Evolutionary conservation across 2,113 vertebrate genomes (phyloP).

Genomic region (Sorex araneus): DNA sequence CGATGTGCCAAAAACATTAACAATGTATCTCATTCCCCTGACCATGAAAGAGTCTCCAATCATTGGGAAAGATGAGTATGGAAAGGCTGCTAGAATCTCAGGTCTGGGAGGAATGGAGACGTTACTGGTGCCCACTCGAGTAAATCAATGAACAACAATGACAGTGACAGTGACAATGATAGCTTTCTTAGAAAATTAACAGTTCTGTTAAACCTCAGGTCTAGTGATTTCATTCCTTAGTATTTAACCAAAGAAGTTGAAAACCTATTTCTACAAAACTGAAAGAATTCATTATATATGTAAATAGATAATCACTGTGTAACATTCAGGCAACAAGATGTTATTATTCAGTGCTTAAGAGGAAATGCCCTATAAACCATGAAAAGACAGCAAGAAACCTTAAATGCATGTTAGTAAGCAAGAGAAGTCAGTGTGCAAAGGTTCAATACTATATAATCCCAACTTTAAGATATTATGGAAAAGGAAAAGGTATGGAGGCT

Average conservation of each 20-base stretch:
- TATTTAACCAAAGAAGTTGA: neutral
- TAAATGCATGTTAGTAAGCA: neutral
- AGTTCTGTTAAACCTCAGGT: neutral
- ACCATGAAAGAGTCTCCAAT: no score
- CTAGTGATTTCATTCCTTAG: neutral
- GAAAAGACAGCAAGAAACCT: neutral
- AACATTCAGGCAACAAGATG: neutral
- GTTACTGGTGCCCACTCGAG: no score
- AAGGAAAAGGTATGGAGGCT: no score
- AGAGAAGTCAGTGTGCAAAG: neutral
- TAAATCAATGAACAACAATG: no score
- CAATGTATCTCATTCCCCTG: no score
- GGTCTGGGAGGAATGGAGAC: no score
- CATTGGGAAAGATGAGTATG: no score
- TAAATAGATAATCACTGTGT: neutral
- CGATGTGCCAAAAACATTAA: no score
- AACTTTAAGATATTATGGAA: neutral
- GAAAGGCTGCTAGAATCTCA: no score
- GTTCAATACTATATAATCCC: neutral
- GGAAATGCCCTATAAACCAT: neutral
- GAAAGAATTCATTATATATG: neutral
- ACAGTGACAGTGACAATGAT: no score
- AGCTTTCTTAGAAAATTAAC: neutral
- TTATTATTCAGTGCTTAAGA: neutral
- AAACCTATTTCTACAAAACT: neutral